Conservation (phyloP, 2,797 vertebrate genomes). For the Sciurus carolinensis region DNA sequence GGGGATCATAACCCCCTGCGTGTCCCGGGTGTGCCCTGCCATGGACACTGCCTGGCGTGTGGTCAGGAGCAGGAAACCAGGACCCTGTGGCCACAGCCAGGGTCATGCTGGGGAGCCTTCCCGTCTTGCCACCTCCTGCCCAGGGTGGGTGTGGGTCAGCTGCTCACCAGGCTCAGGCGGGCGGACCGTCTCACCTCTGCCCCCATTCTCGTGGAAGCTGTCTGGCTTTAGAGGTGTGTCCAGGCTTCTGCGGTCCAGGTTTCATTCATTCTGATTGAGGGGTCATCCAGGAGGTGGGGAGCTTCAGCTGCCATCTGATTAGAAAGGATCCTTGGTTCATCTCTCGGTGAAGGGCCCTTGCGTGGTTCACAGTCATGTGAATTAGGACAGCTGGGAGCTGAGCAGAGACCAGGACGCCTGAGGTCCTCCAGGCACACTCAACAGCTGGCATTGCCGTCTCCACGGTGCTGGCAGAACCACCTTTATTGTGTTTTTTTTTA, state of each 20-base stretch:
- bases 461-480: not conserved
- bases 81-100: too few relatives aligned
- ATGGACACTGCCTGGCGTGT: accelerated
- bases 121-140: too few relatives aligned
- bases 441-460: too few relatives aligned
- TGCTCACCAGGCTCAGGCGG: too few relatives aligned
- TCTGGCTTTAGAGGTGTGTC: accelerated
- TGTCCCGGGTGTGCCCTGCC: not conserved
- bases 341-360: not conserved
- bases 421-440: not conserved
- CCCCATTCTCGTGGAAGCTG: not conserved
- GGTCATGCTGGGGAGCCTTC: too few relatives aligned
- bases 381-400: accelerated
- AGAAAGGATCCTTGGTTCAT: not conserved
- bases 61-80: not conserved
- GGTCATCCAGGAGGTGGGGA: not conserved
- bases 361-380: too few relatives aligned
- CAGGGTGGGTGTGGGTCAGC: not conserved
- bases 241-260: not conserved
- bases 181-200: not conserved
- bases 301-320: accelerated
- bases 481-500: too few relatives aligned
- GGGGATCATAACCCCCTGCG: not conserved
- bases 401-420: accelerated
- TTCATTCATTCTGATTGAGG: not conserved